Conservation (phyloP, 2,797 vertebrate genomes). For the Takifugu rubripes region DNA sequence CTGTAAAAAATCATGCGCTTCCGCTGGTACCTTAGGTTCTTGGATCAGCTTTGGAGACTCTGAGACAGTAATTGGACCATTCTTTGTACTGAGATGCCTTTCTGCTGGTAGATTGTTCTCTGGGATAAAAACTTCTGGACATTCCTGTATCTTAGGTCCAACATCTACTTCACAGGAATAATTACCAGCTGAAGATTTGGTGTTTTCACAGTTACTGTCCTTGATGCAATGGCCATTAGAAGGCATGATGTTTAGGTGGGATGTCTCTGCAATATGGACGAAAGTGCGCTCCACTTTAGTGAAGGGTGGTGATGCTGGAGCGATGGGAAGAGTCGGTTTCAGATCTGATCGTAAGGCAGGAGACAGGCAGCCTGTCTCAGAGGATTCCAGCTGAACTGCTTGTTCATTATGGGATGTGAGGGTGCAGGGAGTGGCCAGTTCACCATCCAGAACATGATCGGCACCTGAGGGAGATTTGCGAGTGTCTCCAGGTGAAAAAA, state of each 20-base stretch:
- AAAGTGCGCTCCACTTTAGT: constrained; percentile 98
- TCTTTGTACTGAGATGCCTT: constrained; percentile 35
- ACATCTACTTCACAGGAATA: constrained; percentile 46
- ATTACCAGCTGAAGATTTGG: constrained; percentile 68
- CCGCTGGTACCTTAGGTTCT: constrained; percentile 31
- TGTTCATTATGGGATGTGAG: constrained; percentile 81
- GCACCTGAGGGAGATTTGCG: constrained; percentile 85
- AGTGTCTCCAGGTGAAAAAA: constrained; percentile 94
- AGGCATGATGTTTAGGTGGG: constrained; percentile 92
- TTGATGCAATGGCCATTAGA: constrained; percentile 75
- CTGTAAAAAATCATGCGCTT: constrained; percentile 2
- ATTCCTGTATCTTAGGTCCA: constrained; percentile 2
- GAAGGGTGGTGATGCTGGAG: constrained; percentile 86
- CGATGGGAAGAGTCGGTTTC: constrained; percentile 73
- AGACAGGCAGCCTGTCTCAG: constrained; percentile 83
- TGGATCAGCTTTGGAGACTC: constrained; percentile 36
- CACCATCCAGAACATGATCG: constrained; percentile 79
- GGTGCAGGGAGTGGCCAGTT: constrained; percentile 80
- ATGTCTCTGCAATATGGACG: constrained; percentile 93
- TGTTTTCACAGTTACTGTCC: constrained; percentile 61
- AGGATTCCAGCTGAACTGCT: constrained; percentile 66
- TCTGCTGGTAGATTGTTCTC: constrained; percentile 22
- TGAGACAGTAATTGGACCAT: constrained; percentile 19
- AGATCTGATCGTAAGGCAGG: constrained; percentile 86
- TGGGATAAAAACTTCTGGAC: constrained; percentile 10